phyloP scores from a whole-genome alignment of 2,113 vertebrate genomes.

The Zosterops lateralis region DNA sequence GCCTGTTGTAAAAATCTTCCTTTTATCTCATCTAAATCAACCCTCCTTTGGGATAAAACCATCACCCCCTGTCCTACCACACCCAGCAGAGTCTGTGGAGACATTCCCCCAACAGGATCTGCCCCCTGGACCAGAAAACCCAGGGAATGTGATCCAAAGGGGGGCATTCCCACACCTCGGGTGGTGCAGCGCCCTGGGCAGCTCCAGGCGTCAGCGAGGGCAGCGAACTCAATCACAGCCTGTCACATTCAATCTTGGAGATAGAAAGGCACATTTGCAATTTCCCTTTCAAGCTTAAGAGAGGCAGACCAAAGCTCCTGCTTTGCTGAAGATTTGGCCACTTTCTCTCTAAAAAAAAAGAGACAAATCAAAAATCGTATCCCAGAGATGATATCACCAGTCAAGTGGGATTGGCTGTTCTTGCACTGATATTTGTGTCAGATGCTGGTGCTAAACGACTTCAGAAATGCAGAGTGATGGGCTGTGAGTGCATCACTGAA shows the following conservation, averaged over 20 bases:
- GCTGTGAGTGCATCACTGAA: background rate
- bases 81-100: background rate
- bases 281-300: background rate
- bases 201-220: background rate
- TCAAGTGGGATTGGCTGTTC: background rate
- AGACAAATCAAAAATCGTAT: background rate
- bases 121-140: background rate
- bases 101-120: background rate
- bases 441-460: background rate
- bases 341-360: background rate
- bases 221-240: slow-evolving; percentile 14
- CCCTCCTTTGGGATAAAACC: background rate
- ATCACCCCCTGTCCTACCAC: background rate
- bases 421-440: background rate
- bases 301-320: background rate
- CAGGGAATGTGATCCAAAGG: background rate
- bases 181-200: background rate
- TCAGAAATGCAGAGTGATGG: background rate
- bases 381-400: background rate
- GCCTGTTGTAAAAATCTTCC: background rate
- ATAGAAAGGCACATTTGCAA: background rate
- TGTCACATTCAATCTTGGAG: slow-evolving; percentile 1
- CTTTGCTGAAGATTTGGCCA: background rate
- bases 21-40: background rate
- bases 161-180: background rate